Evolutionary conservation across 2,113 vertebrate species (phyloP), one percentile per base, ranked within the genome.

Genomic region (Athene noctua): DNA sequence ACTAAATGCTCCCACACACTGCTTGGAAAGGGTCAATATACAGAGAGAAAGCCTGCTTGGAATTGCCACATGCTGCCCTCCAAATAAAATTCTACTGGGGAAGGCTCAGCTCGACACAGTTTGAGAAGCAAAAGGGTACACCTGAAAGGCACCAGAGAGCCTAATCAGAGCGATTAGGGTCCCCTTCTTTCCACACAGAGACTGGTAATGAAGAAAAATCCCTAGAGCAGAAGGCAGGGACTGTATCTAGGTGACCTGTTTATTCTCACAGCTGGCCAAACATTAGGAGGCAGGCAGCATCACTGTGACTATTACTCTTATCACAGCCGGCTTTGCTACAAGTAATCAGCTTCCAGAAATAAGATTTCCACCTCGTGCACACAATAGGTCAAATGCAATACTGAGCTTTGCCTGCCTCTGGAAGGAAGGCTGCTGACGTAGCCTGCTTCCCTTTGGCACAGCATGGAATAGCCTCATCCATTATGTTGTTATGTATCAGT

Each of bases 231-330:
- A 49, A 85, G 77, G 94, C 88, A 94, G 80, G 17, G 55, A 8
- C 63, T 66, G 34, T 68, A 77, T 65, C 95, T n/a, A 38, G 86
- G 82, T 80, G 90, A 94, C 78, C 94, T 66, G 66, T 40, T 95
- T 42, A 65, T 46, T 92, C 78, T n/a, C 59, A 78, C 87, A 96
- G 95, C 87, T 90, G 80, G 80, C 7, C 91, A 96, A 94, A 96
- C 81, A 96, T 6, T 9, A 26, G 61, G 86, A 84, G 87, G 84
- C 52, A 89, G 91, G 88, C 90, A 44, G 81, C 91, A 96, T 68
- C 84, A 40, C 89, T 21, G 32, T 84, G 87, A 55, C 93, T 75
- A 38, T 15, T 57, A 17, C 73, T 82, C 84, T 91, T 96, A 95
- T 82, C 84, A 1, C 52, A 65, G 47, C n/a, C 0, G 0, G 61